These are phyloP conservation scores for Diachasmimorpha longicaudata DNA, from an alignment of 1,140 invertebrate species.

Conservation along the genomic window DNA sequence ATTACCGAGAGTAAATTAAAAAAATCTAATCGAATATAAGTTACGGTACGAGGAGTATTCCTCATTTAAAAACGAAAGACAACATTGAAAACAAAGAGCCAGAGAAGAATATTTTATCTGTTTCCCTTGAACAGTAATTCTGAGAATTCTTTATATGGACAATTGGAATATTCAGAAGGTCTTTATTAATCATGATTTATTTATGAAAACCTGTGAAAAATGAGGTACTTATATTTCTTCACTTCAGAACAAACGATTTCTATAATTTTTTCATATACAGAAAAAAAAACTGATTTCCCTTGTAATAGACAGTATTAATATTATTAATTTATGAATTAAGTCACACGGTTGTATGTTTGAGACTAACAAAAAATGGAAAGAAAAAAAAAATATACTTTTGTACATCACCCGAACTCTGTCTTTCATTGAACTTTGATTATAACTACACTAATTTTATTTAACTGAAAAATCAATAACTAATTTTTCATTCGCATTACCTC, in stretches of 20 bases:
- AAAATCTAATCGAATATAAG: too few relatives aligned
- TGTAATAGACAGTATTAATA: neutral
- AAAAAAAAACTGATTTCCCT: neutral
- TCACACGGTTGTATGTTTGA: neutral
- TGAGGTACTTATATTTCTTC: neutral
- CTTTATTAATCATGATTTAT: constrained; percentile 6
- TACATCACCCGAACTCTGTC: neutral
- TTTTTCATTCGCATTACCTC: neutral
- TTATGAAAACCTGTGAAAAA: constrained; percentile 1
- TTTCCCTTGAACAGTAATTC: neutral
- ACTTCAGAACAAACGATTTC: neutral
- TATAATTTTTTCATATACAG: neutral
- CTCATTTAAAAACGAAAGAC: too few relatives aligned
- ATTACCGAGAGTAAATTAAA: too few relatives aligned
- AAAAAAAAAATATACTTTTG: neutral
- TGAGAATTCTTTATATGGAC: neutral
- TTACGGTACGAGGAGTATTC: too few relatives aligned
- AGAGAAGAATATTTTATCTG: too few relatives aligned
- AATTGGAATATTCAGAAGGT: neutral
- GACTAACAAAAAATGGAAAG: neutral
- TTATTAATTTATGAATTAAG: neutral
- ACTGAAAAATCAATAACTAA: neutral
- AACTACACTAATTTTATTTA: neutral
- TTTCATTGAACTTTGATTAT: neutral
- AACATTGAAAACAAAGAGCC: too few relatives aligned